Base-by-base conservation (phyloP, 2,888 invertebrate species). In the Invenusta paracnida region DNA sequence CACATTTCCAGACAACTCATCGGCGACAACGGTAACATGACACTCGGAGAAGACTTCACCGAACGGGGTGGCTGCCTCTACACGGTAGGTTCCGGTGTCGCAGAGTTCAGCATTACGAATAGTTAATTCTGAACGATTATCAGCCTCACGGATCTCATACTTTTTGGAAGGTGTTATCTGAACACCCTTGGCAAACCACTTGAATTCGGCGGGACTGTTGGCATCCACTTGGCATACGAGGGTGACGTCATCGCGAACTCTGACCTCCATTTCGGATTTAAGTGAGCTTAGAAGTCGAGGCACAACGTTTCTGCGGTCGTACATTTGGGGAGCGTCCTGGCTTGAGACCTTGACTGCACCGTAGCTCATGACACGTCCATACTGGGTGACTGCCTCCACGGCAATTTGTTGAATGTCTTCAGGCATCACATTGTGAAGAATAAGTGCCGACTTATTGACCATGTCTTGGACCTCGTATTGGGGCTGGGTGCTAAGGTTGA, bases 71-170 rank as follows among this genome's bases (percentile, higher is more conserved):
- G 84, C 66, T 17, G 73, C 67, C 73, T 84, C 84, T n/a, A 48
- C 66, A 48, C 31, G 30, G 82, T 84, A 84, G 17, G 30, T 29
- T 67, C 84, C 84, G 27, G 66, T 79, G 29, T 84, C 84, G 1
- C 73, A 79, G 5, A 79, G 84, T 23, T 48, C 73, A 25, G 73
- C 84, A 1, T 67, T 29, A 23, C 28, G 84, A 81, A 84, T 79
- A n/a, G 28, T 30, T n/a, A 84, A 28, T 17, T 84, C 84, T 13
- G 84, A 84, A 0, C 73, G n/a, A 29, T 84, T 30, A 23, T 48
- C 95, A 95, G 91, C 96, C 95, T 88, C 95, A 95, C 17, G 94
- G 89, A 85, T 95, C 94, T 89, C 28, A 94, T 93, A 67, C 94
- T 87, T 93, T 93, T 85, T 94, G 92, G 87, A 94, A 93, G 90